Evolutionary conservation across 2,888 invertebrate genomes (phyloP).

Genomic region (Eledona agricola): DNA sequence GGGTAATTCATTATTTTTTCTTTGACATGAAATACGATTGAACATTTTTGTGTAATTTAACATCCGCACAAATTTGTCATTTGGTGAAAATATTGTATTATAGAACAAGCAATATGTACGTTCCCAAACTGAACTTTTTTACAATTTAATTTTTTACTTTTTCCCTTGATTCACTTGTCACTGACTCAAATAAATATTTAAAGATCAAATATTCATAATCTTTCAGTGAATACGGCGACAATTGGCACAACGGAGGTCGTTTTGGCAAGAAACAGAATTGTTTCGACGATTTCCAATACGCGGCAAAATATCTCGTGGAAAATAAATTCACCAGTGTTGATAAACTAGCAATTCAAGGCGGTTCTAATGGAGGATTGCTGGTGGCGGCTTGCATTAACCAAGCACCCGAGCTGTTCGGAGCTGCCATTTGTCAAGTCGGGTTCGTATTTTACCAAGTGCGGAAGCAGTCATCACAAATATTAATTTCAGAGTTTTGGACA

Average conservation of each 20-base stretch:
- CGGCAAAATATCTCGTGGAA: slow-evolving; percentile 86
- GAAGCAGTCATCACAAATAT: too few relatives aligned
- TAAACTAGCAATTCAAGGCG: slow-evolving; percentile 89
- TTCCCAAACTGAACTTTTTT: too few relatives aligned
- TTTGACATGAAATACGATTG: too few relatives aligned
- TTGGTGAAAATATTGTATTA: too few relatives aligned
- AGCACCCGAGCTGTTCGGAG: slow-evolving; percentile 92
- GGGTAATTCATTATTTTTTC: slow-evolving; percentile 75
- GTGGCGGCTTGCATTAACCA: slow-evolving; percentile 96
- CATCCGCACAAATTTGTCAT: too few relatives aligned
- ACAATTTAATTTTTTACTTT: too few relatives aligned
- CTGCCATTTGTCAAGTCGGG: slow-evolving; percentile 95
- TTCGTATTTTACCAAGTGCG: too few relatives aligned
- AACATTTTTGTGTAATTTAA: too few relatives aligned
- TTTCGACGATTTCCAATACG: slow-evolving; percentile 95
- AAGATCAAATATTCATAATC: too few relatives aligned
- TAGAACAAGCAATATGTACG: too few relatives aligned
- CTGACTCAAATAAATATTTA: too few relatives aligned
- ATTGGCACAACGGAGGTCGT: slow-evolving; percentile 95
- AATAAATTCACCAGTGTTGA: slow-evolving; percentile 80
- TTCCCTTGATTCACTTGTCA: too few relatives aligned
- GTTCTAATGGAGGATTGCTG: slow-evolving; percentile 96
- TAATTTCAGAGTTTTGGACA: slow-evolving; percentile 86
- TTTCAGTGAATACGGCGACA: slow-evolving; percentile 92
- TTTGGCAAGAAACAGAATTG: slow-evolving; percentile 94